phyloP scores from a whole-genome alignment of 2,113 vertebrate genomes.

The Toxotes jaculatrix region DNA sequence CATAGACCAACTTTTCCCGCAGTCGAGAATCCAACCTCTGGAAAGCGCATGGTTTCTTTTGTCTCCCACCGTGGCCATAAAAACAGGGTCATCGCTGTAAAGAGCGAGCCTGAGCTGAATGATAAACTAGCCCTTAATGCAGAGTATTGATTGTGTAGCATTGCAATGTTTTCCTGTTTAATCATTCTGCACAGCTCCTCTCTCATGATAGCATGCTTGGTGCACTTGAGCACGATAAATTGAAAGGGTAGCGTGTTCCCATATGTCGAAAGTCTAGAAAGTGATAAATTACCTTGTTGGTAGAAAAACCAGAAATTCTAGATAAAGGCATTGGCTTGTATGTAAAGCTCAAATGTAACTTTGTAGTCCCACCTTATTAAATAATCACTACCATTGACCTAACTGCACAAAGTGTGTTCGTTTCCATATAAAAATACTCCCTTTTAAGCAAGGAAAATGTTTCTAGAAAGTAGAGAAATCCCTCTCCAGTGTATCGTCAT shows the following conservation, averaged over 20 bases:
- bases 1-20: background rate
- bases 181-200: constrained; percentile 14
- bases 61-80: constrained; percentile 14
- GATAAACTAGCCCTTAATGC: constrained; percentile 32
- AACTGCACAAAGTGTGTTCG: background rate
- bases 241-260: background rate
- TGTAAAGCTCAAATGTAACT: no score
- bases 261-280: background rate
- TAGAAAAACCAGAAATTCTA: background rate
- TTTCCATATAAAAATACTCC: constrained; percentile 4
- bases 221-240: constrained; percentile 8
- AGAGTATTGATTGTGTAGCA: constrained; percentile 38
- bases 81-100: constrained; percentile 28
- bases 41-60: constrained; percentile 51
- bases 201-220: constrained; percentile 22
- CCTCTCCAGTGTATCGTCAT: constrained; percentile 9
- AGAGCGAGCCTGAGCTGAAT: constrained; percentile 55
- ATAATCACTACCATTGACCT: background rate
- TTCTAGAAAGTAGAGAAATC: background rate
- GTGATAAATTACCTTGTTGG: background rate
- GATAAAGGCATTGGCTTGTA: background rate
- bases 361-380: no score
- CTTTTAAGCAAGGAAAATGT: background rate
- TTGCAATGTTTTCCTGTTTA: constrained; percentile 41
- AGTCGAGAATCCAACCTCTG: constrained; percentile 21